Conservation (phyloP, 2,797 vertebrate species). For the Geotrypetes seraphini region DNA sequence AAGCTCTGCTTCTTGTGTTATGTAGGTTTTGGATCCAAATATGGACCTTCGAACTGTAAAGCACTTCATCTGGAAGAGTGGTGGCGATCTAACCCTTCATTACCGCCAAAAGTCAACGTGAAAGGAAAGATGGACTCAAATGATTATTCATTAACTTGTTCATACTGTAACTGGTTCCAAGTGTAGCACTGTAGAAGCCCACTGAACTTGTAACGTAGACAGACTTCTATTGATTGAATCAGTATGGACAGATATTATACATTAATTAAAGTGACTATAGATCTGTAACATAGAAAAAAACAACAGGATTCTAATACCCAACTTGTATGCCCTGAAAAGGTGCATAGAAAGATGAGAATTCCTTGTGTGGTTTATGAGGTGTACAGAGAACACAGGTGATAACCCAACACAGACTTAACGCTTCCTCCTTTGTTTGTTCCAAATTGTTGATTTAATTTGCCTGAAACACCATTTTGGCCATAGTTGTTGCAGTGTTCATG, state of each 20-base stretch:
- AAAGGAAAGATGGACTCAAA: conserved; percentile 25
- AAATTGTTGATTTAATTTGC: conserved; percentile 25
- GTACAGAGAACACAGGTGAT: conserved; percentile 32
- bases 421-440: conserved; percentile 20
- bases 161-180: conserved; percentile 44
- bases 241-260: conserved; percentile 36
- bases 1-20: background rate
- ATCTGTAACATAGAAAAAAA: conserved; percentile 54
- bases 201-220: conserved; percentile 48
- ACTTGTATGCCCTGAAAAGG: conserved; percentile 37
- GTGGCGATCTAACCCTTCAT: conserved; percentile 93
- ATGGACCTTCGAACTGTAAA: conserved; percentile 98
- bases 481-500: conserved; percentile 23
- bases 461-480: conserved; percentile 16
- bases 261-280: conserved; percentile 46
- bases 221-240: conserved; percentile 36
- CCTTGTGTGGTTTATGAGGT: conserved; percentile 24
- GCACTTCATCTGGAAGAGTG: conserved; percentile 98
- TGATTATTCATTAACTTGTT: conserved; percentile 14
- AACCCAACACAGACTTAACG: conserved; percentile 40
- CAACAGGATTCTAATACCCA: conserved; percentile 42
- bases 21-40: conserved; percentile 91
- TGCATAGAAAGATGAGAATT: conserved; percentile 24
- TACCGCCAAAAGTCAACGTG: conserved; percentile 97
- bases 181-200: conserved; percentile 56